Evolutionary conservation across 2,113 vertebrate genomes (phyloP).

Genomic region (Amblyopsis rosae): DNA sequence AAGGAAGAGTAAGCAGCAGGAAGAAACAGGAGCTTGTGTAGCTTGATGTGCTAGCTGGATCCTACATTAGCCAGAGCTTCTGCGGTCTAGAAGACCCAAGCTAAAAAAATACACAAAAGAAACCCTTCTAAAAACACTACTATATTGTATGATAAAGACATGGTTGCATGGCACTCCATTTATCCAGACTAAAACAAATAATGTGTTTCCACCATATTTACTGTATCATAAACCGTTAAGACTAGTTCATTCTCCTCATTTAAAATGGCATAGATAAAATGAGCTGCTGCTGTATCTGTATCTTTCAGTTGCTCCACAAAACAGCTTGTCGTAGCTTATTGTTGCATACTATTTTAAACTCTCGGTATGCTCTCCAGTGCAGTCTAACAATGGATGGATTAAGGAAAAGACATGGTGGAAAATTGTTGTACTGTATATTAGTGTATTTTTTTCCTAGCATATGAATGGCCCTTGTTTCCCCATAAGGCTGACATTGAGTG

Average conservation of each 20-base stretch:
- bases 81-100: constrained; percentile 1
- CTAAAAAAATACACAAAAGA: constrained; percentile 22
- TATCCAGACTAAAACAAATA: constrained; percentile 4
- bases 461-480: constrained; percentile 29
- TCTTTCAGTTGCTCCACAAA: constrained; percentile 17
- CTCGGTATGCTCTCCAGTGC: constrained; percentile 5
- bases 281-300: neutral
- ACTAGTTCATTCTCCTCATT: too few relatives aligned
- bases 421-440: constrained; percentile 29
- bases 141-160: constrained; percentile 20
- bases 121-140: neutral
- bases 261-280: too few relatives aligned
- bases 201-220: neutral
- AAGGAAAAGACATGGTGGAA: constrained; percentile 11
- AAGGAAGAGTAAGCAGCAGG: constrained; percentile 31
- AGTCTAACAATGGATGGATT: constrained; percentile 26
- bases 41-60: constrained; percentile 49
- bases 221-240: too few relatives aligned
- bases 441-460: constrained; percentile 18
- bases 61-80: too few relatives aligned
- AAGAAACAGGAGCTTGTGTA: constrained; percentile 51
- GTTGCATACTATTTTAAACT: constrained; percentile 3
- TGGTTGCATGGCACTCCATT: constrained; percentile 13
- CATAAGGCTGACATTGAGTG: constrained; percentile 9
- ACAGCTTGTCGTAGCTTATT: constrained; percentile 42